Base-by-base conservation (phyloP, 2,797 vertebrate species). In the Macropodus opercularis region DNA sequence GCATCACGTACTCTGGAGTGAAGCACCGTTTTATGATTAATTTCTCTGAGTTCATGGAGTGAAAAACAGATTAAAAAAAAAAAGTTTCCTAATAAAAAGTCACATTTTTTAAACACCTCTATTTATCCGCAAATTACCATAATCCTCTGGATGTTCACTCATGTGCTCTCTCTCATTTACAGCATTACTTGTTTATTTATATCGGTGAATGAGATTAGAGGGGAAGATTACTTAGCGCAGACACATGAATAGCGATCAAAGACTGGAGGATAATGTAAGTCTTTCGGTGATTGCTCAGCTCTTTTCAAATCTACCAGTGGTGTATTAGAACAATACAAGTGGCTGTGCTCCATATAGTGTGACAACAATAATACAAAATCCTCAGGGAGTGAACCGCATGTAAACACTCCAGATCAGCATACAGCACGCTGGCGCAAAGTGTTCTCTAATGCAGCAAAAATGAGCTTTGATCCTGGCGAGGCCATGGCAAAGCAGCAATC, bases 111-210 rank as follows among this genome's bases (percentile, higher is more conserved):
- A 87, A 90, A 91, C 80, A 92, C 87, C 85, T 90, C 81, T 83
- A 87, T 89, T 92, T 90, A 91, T 91, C 85, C 85, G 70, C 63
- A 89, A 90, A 93, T 93, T 91, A 90, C 85, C 91, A 92, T 93
- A 93, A 93, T 93, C 93, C 90, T 75, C 80, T 77, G 85, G 81
- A 74, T 90, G 90, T 89, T 92, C 89, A 85, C 87, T 89, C 84
- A 62, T 89, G 90, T 90, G 87, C 80, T 60, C 57, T 85, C 86
- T 87, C 87, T 91, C 88, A 87, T 90, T 90, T 87, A 68, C 79
- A 87, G 87, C 87, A 83, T 86, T 83, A 82, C 88, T 91, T 92
- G 91, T 92, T 93, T 93, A 93, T 93, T 93, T 92, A 91, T 91
- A 90, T 93, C 88, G 87, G 77, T 89, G 86, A 85, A 88, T 88